Percentiles rank a stretch among this genome's conserved stretches.
phyloP scores from a whole-genome alignment of 2,888 invertebrate genomes.

The Caenorhabditis wallacei region DNA sequence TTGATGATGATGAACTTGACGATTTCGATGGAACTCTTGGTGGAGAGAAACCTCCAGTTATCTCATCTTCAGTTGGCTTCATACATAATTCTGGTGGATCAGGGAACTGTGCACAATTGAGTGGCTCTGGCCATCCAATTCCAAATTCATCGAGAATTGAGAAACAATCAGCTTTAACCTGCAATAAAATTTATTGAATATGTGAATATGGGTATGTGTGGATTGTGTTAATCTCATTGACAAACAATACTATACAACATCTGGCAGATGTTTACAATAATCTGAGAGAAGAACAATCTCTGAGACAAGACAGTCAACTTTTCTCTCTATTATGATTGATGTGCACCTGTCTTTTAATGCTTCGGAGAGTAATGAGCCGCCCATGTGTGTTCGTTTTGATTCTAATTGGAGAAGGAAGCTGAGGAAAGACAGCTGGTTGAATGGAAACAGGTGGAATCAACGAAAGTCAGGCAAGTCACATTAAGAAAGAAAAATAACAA shows the following conservation, averaged over 20 bases:
- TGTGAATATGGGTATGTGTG: not conserved
- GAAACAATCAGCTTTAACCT: constrained; percentile 86
- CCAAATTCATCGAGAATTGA: constrained; percentile 87
- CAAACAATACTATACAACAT: constrained; percentile 41
- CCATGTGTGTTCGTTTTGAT: constrained; percentile 5
- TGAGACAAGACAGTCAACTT: constrained; percentile 51
- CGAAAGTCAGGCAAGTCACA: constrained; percentile 49
- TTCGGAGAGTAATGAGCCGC: constrained; percentile 48
- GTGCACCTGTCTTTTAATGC: constrained; percentile 52
- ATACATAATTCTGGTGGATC: constrained; percentile 89
- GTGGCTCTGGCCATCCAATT: constrained; percentile 88
- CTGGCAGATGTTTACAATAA: constrained; percentile 59
- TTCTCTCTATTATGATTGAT: constrained; percentile 58
- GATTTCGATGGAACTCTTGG: constrained; percentile 17
- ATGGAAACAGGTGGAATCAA: constrained; percentile 47
- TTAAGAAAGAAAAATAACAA: constrained; percentile 20
- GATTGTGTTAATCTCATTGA: constrained; percentile 30
- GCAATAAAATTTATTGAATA: constrained; percentile 42
- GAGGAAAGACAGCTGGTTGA: constrained; percentile 38
- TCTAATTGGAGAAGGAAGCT: constrained; percentile 42
- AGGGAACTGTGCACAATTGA: constrained; percentile 91
- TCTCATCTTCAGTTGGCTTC: constrained; percentile 84
- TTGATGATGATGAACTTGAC: constrained; percentile 36
- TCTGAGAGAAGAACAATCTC: not conserved
- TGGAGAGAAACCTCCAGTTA: constrained; percentile 41